Evolutionary conservation across 2,797 vertebrate genomes (phyloP), one percentile per base, ranked within the genome.

Genomic region (Clarias fuscus): DNA sequence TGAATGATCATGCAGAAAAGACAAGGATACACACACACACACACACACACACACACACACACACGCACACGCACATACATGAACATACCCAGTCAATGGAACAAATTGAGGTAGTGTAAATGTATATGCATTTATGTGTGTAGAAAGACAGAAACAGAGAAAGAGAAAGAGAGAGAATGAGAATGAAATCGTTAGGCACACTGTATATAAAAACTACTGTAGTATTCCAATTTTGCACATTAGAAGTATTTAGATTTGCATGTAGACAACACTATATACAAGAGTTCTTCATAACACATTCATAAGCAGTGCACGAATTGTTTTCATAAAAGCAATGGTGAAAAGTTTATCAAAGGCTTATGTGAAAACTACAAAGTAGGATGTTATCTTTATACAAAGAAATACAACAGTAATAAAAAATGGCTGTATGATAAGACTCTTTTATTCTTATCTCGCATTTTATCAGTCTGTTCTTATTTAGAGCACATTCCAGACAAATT

Each of bases 11-110:
- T 84, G 85, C 85, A 89, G 48, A 82, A 40, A 67, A 78, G 72
- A 86, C 82, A 71, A n/a, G 18, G 48, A 82, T 48, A 86, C 68
- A 85, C 81, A 85, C 59, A 85, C 40, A 48, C 77, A 77, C 68
- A 62, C 77, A 84, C 62, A 53, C 58, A 86, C 87, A 93, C 91
- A 91, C 91, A 94, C 93, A 53, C 48, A 84, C 67, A 84, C 62
- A 61, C 64, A 87, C 87, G 53, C 64, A 2, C 37, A 53, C 48
- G 84, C 67, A 86, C 62, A 61, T 71, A 87, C 87, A 93, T 91
- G 91, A 91, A 94, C 93, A 90, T 94, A 93, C 93, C 93, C 91
- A 87, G 90, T 88, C 71, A 92, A 87, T 89, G 90, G 82, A 92
- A 92, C 92, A 88, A 90, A 87, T 91, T 91, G 93, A 89, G 91